Conservation (phyloP, 2,113 vertebrate genomes). For the Scatophagus argus region DNA sequence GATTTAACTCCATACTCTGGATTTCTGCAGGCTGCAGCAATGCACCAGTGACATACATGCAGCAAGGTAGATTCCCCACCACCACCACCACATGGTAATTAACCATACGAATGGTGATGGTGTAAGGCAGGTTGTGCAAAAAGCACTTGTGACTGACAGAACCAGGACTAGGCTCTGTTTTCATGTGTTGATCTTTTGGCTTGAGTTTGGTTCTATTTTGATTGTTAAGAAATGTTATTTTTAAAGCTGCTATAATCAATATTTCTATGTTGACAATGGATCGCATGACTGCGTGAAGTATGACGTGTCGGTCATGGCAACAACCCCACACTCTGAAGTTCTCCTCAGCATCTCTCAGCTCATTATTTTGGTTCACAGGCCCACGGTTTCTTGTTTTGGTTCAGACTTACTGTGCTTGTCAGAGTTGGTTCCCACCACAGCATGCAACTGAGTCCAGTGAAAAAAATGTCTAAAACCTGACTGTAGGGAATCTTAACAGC, state of each 20-base stretch:
- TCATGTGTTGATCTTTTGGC: not conserved
- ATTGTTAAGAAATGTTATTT: not conserved
- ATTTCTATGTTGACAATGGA: not conserved
- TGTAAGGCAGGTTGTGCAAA: conserved; percentile 11
- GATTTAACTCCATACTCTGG: conserved; percentile 3
- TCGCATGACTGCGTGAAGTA: not conserved
- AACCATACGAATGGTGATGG: not conserved
- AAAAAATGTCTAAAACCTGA: not conserved
- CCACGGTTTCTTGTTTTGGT: not conserved
- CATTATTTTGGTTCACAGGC: not conserved
- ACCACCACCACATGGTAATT: not conserved
- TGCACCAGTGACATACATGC: not conserved
- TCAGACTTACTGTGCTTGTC: not conserved
- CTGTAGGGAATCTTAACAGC: not conserved
- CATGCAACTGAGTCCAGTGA: not conserved
- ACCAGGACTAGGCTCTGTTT: not conserved
- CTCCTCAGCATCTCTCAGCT: not conserved
- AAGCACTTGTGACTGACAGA: not conserved
- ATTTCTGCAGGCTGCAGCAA: conserved; percentile 4
- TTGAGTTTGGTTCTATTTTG: not conserved
- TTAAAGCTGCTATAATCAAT: not conserved
- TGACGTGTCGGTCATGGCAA: not conserved
- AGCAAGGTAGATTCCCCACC: no score
- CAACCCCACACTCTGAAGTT: not conserved
- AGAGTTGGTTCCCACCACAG: not conserved